Evolutionary conservation across 2,888 invertebrate species (phyloP).

Genomic region (Boloria selene): DNA sequence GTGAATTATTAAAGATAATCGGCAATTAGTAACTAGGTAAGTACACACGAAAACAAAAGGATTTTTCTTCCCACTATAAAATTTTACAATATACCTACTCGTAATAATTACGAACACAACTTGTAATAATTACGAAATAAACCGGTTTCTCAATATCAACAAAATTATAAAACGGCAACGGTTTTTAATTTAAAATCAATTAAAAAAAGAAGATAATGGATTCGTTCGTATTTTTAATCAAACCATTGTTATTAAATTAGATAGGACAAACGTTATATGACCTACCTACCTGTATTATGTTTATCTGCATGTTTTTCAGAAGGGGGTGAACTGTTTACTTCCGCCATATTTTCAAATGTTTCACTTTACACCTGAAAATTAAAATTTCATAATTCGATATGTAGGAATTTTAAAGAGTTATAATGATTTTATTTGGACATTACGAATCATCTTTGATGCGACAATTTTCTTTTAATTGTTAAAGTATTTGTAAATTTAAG

Average conservation of each 20-base stretch:
- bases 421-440: no score
- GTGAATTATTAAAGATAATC: no score
- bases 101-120: conserved; percentile 3
- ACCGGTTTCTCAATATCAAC: neutral
- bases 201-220: neutral
- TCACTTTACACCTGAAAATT: conserved; percentile 37
- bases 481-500: no score
- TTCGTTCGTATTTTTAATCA: neutral
- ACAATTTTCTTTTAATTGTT: no score
- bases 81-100: conserved; percentile 1
- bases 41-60: neutral
- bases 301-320: conserved; percentile 60
- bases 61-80: neutral
- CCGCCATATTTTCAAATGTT: conserved; percentile 57
- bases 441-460: no score
- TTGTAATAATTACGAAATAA: neutral
- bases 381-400: neutral
- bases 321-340: conserved; percentile 60
- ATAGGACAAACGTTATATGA: neutral
- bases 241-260: neutral
- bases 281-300: conserved; percentile 70
- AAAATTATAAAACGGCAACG: neutral
- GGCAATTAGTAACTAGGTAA: no score
- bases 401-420: no score
- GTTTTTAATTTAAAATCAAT: neutral